Conservation (phyloP, 2,113 vertebrate genomes). For the Myrmecophaga tridactyla region DNA sequence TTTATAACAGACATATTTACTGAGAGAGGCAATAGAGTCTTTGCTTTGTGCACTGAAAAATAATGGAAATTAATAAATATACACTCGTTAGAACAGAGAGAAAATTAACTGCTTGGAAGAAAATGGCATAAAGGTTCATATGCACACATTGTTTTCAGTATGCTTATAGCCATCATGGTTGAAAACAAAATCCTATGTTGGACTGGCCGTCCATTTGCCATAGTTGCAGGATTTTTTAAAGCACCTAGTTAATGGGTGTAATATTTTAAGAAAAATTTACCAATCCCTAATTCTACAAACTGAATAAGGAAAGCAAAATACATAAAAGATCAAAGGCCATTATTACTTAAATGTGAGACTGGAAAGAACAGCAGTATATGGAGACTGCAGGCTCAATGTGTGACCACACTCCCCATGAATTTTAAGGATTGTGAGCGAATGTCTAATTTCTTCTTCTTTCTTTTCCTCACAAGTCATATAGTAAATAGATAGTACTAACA, state of each 20-base stretch:
- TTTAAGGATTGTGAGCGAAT: constrained; percentile 77
- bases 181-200: background rate
- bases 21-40: background rate
- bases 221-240: background rate
- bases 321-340: background rate
- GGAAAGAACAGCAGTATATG: constrained; percentile 36
- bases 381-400: constrained; percentile 46
- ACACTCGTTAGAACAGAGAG: background rate
- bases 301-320: constrained; percentile 2
- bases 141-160: background rate
- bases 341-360: background rate
- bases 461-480: constrained; percentile 82
- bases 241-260: constrained; percentile 41
- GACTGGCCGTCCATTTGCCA: background rate
- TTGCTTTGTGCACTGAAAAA: background rate
- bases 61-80: background rate
- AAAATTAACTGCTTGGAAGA: background rate
- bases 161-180: accelerated
- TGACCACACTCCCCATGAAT: constrained; percentile 47
- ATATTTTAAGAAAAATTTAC: background rate
- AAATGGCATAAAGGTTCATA: no score
- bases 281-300: background rate
- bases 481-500: constrained; percentile 89
- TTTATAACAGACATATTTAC: background rate
- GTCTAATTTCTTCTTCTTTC: constrained; percentile 76